Conservation (phyloP, 2,113 vertebrate genomes). For the Mustela nigripes region DNA sequence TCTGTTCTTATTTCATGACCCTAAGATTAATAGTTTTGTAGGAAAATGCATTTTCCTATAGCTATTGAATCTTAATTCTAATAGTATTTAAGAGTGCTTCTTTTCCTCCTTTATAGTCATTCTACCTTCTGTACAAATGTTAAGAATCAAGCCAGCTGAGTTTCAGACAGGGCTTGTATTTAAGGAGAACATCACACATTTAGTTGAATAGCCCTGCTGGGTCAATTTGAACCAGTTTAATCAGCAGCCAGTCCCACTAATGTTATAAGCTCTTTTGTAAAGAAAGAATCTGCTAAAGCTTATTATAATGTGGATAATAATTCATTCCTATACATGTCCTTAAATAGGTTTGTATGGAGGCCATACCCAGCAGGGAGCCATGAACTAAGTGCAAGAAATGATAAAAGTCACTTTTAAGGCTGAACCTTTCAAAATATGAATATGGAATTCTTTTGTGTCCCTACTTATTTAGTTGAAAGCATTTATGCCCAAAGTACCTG, state of each 20-base stretch:
- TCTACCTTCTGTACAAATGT: constrained; percentile 63
- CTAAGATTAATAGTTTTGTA: constrained; percentile 62
- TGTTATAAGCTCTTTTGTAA: constrained; percentile 14
- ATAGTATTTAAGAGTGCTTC: not conserved
- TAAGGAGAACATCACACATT: constrained; percentile 60
- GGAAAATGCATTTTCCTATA: constrained; percentile 52
- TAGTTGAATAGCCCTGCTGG: constrained; percentile 2
- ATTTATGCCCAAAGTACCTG: not conserved
- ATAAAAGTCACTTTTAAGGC: constrained; percentile 11
- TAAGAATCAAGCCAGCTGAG: constrained; percentile 57
- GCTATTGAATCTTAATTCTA: constrained; percentile 53
- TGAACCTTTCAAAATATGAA: constrained; percentile 62
- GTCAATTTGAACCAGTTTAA: constrained; percentile 60
- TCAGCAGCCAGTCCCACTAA: constrained; percentile 64
- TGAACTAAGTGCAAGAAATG: constrained; percentile 53
- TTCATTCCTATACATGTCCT: constrained; percentile 67
- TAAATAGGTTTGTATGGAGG: constrained; percentile 32
- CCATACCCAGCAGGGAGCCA: constrained; percentile 6
- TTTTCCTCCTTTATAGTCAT: constrained; percentile 58
- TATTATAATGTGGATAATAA: constrained; percentile 63
- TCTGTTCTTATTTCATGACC: constrained; percentile 40
- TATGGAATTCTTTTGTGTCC: constrained; percentile 42
- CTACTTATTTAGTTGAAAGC: constrained; percentile 58
- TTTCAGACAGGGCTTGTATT: constrained; percentile 72
- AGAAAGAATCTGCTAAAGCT: constrained; percentile 56